Evolutionary conservation across 2,797 vertebrate genomes (phyloP), one percentile per base, ranked within the genome.

Genomic region (Microhierax caerulescens): DNA sequence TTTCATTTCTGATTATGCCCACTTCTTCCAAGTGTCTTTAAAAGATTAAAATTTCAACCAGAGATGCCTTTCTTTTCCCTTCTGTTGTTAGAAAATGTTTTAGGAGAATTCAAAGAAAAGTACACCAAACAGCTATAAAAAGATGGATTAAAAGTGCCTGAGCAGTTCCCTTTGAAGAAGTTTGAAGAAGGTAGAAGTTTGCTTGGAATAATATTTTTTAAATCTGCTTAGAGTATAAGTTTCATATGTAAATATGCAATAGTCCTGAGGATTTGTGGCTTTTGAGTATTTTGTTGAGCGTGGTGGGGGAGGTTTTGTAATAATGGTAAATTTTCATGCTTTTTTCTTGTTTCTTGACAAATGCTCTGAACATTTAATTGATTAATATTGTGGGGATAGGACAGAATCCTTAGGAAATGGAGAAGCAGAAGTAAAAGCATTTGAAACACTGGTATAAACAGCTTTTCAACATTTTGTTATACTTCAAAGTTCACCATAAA

Each of bases 401-500:
- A 85, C 27, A 56, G 43, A 77, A n/a, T 74, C 79, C 41, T 88
- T 77, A 83, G 76, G 61, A 95, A 88, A 81, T 39, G n/a, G 36
- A 72, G 67, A 72, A 84, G 24, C 30, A 63, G 69, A 91, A 85
- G 84, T 88, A 91, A 93, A 93, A 87, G 39, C 77, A 83, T 88
- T 91, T 76, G 73, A 93, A 97, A 43, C 21, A 37, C 32, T 88
- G 90, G 43, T 86, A 90, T 90, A 93, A 93, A 92, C 60, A 61
- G 72, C 53, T 93, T 96, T 87, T 77, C 72, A 95, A 41, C 39
- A 19, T 93, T 92, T 95, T 91, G 32, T 93, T 96, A 54, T 96
- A 85, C 93, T 95, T 96, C 94, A 96, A 94, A 96, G 92, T 91
- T 97, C 91, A 85, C 81, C 37, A 74, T 94, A 92, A 95, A 96